These are phyloP conservation scores for Eremophila alpestris DNA, from an alignment of 2,797 vertebrate genomes.

Conservation along the genomic window DNA sequence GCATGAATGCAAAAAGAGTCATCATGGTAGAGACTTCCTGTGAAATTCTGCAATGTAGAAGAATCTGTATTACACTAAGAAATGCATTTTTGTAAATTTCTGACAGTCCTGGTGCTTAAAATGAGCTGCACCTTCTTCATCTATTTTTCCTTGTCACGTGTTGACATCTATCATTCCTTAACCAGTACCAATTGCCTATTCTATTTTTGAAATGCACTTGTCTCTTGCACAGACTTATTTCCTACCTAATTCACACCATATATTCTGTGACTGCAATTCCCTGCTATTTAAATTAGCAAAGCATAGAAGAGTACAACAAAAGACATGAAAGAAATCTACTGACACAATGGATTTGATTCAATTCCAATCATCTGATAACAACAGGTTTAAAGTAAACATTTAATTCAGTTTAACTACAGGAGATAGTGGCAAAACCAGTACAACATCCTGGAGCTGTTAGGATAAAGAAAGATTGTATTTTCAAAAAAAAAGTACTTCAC, in stretches of 20 bases:
- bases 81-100: background rate
- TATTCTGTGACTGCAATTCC: background rate
- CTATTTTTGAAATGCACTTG: background rate
- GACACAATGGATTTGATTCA: background rate
- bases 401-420: background rate
- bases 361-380: background rate
- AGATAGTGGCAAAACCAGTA: background rate
- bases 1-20: background rate
- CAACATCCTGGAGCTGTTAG: background rate
- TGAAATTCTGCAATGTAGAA: background rate
- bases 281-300: background rate
- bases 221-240: background rate
- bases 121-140: background rate
- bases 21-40: background rate
- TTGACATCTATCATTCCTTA: background rate
- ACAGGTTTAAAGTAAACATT: background rate
- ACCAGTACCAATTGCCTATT: background rate
- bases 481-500: background rate
- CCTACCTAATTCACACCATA: background rate
- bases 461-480: background rate
- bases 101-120: background rate
- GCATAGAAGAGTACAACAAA: background rate
- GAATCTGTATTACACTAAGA: background rate
- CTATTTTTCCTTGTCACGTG: background rate
- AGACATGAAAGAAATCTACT: background rate